Conservation (phyloP, 2,888 invertebrate species). For the Pristionchus maxplancki region DNA sequence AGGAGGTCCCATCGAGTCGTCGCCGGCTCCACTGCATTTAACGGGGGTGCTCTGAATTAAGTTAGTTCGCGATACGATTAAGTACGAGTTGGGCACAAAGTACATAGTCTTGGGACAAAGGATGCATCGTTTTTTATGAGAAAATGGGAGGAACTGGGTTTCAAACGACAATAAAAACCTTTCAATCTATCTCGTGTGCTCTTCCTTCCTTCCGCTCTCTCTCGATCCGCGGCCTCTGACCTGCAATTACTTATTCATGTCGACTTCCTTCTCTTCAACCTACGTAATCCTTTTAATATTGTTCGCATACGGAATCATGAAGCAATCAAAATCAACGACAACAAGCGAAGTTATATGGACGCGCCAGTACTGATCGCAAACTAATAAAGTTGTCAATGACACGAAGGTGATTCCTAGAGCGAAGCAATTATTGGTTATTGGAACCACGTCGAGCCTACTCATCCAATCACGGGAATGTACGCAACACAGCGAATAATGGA, state of each 20-base stretch:
- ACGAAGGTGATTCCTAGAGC: not conserved
- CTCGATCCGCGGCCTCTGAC: not conserved
- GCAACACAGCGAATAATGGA: conserved; percentile 31
- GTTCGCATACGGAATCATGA: too few relatives aligned
- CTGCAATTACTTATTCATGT: not conserved
- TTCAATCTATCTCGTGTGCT: not conserved
- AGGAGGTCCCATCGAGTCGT: conserved; percentile 39
- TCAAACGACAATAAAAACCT: not conserved
- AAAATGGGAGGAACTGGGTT: not conserved
- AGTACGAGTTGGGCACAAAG: too few relatives aligned
- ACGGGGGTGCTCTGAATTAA: not conserved
- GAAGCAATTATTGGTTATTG: not conserved
- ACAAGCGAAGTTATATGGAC: too few relatives aligned
- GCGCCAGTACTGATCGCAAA: too few relatives aligned
- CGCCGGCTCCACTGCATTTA: conserved; percentile 20
- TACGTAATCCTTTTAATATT: too few relatives aligned
- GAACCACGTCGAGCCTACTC: not conserved
- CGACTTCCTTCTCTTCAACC: not conserved
- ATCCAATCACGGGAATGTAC: conserved; percentile 1
- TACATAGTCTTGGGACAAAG: too few relatives aligned
- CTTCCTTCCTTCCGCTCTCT: not conserved
- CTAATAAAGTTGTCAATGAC: too few relatives aligned
- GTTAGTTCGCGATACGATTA: too few relatives aligned
- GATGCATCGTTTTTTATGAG: too few relatives aligned
- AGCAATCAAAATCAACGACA: too few relatives aligned